Conservation (phyloP, 2,888 invertebrate species). For the Drosophila pullipes region DNA sequence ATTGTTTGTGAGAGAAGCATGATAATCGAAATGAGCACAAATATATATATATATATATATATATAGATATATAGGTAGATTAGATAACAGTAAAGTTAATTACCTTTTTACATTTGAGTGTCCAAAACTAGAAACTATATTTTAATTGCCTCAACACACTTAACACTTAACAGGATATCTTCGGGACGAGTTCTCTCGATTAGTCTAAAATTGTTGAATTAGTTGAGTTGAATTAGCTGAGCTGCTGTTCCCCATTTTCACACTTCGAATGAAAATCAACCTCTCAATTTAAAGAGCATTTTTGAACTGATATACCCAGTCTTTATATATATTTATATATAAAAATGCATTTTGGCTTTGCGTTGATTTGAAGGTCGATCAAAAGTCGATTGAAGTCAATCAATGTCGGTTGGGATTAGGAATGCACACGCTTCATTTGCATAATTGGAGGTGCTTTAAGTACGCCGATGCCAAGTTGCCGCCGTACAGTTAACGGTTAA, state of each 20-base stretch:
- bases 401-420: constrained; percentile 51
- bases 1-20: neutral
- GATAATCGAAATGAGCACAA: neutral
- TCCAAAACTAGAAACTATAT: neutral
- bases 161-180: neutral
- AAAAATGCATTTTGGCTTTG: neutral
- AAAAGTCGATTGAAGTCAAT: constrained; percentile 20
- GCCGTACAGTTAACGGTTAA: neutral
- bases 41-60: too few relatives aligned
- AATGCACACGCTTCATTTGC: constrained; percentile 37
- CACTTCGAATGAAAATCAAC: neutral
- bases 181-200: neutral
- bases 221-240: too few relatives aligned
- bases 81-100: neutral
- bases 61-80: neutral
- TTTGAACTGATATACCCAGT: neutral
- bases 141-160: neutral
- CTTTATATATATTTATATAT: neutral
- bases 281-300: neutral
- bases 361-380: neutral
- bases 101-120: neutral
- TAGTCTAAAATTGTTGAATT: neutral
- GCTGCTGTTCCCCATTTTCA: too few relatives aligned
- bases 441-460: constrained; percentile 56
- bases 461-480: neutral